Base-by-base conservation (phyloP, 2,888 invertebrate genomes). In the Amiota minor region DNA sequence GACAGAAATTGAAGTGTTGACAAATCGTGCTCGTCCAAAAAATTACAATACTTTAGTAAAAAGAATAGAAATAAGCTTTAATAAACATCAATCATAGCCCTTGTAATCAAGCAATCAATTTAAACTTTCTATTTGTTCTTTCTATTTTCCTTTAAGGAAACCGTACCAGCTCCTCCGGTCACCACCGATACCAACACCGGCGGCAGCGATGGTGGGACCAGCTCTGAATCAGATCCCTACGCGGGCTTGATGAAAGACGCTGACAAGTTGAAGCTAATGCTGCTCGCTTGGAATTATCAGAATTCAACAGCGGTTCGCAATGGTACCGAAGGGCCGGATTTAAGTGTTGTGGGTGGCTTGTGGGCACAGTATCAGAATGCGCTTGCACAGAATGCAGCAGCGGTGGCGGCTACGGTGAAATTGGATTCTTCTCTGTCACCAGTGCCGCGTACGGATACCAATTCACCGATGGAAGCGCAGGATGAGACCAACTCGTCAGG, bases 401-500 rank as follows among this genome's bases (percentile, higher is more conserved):
- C 91, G 72, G 93, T 92, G 23, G 87, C 88, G 56, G 82, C 84
- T 18, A 81, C 65, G 53, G 81, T 72, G 55, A 89, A 89, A 79
- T 81, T 89, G 85, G 89, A 89, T 67, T 81, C 87, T 23, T 92
- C 92, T 1, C 88, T 90, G 69, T 90, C 90, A 49, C 89, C 90
- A 20, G 86, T 90, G 55, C 88, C 89, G 18, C 89, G 91, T 9
- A 90, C 93, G 83, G 94, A 94, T 88, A 93, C 93, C 90, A 93
- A 93, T 1, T 90, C 90, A 2, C 90, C 90, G 11, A 88, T 89
- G 85, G 90, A 90, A 74, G 86, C 88, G 59, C 96, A 96, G 86
- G 96, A 96, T 87, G 96, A 96, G 89, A 96, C 96, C 0, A 96
- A 96, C 81, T 96, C 96, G 77, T 96, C 96, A 73, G 96, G 96